A percentile compares a stretch with the other conserved stretches of the same genome.
These are phyloP conservation scores for Psephotus haematonotus DNA, from an alignment of 2,113 vertebrate species.

Conservation along the genomic window DNA sequence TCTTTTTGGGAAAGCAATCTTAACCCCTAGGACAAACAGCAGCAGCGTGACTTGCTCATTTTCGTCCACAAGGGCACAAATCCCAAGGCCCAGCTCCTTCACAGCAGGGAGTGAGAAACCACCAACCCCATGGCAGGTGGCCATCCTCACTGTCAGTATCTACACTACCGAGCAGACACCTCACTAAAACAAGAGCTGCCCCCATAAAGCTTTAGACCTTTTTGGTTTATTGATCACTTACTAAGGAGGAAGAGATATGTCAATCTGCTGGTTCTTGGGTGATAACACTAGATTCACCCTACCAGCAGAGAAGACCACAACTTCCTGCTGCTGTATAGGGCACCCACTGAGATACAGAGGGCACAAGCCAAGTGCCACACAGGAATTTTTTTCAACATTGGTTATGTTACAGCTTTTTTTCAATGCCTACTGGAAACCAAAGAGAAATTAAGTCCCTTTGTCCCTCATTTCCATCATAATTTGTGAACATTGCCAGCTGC, in stretches of 20 bases:
- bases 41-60: neutral
- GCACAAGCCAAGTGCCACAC: neutral
- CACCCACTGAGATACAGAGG: fast-evolving
- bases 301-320: neutral
- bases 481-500: neutral
- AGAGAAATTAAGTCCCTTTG: neutral
- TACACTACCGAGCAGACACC: fast-evolving
- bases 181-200: neutral
- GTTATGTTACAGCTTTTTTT: neutral
- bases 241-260: neutral
- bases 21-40: neutral
- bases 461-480: neutral
- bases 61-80: neutral
- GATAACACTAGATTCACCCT: neutral
- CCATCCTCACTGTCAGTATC: neutral
- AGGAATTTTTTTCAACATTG: neutral
- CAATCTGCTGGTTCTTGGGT: neutral
- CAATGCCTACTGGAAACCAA: neutral
- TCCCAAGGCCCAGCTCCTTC: neutral
- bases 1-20: neutral
- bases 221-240: neutral
- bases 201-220: neutral
- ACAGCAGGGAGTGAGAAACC: neutral
- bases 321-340: neutral
- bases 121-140: neutral